Evolutionary conservation across 2,113 vertebrate genomes (phyloP), one percentile per base, ranked within the genome.

Genomic region (Scalopus aquaticus): DNA sequence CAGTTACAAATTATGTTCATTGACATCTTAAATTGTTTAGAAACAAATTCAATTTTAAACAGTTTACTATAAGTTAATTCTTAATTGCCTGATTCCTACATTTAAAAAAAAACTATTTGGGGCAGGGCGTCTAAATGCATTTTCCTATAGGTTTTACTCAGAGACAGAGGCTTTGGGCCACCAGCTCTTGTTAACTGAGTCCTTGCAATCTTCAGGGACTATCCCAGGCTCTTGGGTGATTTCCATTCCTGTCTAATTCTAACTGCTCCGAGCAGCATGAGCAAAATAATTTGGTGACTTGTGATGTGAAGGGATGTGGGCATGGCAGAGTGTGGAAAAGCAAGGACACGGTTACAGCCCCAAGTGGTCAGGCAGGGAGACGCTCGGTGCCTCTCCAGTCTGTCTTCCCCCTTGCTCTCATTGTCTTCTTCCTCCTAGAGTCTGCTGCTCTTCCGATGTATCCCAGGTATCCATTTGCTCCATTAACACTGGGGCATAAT

Each of bases 11-110:
- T 35, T 37, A 2, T 3, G 6, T 72, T 65, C 32, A 67, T 49
- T 24, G 42, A 39, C 24, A 10, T 89, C 65, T 54, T 39, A 51
- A 39, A 56, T 32, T 92, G 6, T n/a, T 88, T 64, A 93, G 77
- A 93, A 78, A 39, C 28, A 0, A 44, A 64, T 79, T 94, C 20
- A 79, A 62, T 93, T 92, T 81, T 39, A 91, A 81, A 54, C 28
- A 87, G 30, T 58, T 95, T 49, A 39, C 2, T 3, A 10, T 20
- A 28, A 77, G n/a, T 35, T 9, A 5, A 20, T 95, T 90, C 58
- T 49, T 64, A 80, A 93, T 24, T 49, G 24, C 8, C 30, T 35
- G 3, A 56, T 72, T 77, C 39, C 65, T n/a, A 69, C 30, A 60
- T 72, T 77, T 37, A 60, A 65, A 69, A 86, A 65, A 65, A 76